Evolutionary conservation across 1,140 invertebrate genomes (phyloP).

Genomic region (Spodoptera litura): DNA sequence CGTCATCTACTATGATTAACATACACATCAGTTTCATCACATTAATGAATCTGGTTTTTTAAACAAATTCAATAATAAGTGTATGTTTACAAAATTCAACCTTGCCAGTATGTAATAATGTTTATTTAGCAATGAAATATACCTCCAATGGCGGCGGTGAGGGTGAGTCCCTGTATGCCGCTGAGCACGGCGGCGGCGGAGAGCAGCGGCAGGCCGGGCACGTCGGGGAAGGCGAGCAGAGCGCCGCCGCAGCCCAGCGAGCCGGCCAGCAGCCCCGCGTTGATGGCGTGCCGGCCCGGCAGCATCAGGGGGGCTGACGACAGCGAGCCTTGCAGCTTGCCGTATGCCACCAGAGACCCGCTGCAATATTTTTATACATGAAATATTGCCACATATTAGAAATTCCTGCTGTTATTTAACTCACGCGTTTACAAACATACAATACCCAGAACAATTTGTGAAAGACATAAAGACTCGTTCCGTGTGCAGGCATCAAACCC

Average conservation of each 20-base stretch:
- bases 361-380: constrained; percentile 79
- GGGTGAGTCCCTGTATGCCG: constrained; percentile 93
- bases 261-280: constrained; percentile 89
- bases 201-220: constrained; percentile 88
- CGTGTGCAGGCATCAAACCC: no score
- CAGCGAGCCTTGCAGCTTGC: constrained; percentile 94
- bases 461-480: no score
- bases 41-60: no score
- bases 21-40: no score
- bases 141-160: constrained; percentile 96
- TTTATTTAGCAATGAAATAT: constrained; percentile 31
- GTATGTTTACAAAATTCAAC: no score
- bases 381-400: no score
- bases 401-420: no score
- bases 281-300: constrained; percentile 93
- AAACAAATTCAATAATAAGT: no score
- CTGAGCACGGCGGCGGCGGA: constrained; percentile 91
- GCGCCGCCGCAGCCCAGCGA: constrained; percentile 91
- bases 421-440: no score
- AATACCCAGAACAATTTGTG: no score
- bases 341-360: constrained; percentile 96
- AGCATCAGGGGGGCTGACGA: constrained; percentile 92
- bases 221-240: constrained; percentile 89
- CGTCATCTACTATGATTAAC: no score
- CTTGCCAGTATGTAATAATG: no score